Percentiles rank a stretch among this genome's conserved stretches.
phyloP scores from a whole-genome alignment of 2,797 vertebrate genomes.

The Sebastes diaconus region DNA sequence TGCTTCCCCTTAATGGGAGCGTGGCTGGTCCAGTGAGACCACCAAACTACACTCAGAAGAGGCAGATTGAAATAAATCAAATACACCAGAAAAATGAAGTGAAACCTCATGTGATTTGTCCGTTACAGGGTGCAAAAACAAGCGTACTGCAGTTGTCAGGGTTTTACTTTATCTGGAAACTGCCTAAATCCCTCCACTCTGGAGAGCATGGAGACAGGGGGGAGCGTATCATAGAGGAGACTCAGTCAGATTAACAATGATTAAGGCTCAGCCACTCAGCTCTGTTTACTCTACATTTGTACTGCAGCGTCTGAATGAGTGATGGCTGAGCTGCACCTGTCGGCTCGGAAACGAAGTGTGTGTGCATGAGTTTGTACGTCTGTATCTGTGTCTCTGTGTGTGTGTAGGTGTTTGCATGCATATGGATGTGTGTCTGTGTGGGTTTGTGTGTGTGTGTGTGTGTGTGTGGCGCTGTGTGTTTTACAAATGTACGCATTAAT shows the following conservation, averaged over 20 bases:
- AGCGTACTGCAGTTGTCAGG: constrained; percentile 33
- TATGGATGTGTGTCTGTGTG: not conserved
- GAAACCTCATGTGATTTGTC: constrained; percentile 1
- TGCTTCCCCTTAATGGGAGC: constrained; percentile 14
- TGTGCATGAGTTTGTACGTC: not conserved
- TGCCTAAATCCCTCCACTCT: constrained; percentile 46
- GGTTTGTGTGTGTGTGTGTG: not conserved
- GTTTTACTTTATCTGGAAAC: constrained; percentile 49
- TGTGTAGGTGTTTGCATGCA: not conserved
- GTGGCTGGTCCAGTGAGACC: not conserved
- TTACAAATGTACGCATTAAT: not conserved
- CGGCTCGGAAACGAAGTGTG: constrained; percentile 14
- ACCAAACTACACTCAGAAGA: not conserved
- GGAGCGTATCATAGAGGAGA: constrained; percentile 40
- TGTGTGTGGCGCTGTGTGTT: not conserved
- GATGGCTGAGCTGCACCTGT: constrained; percentile 53
- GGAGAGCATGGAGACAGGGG: constrained; percentile 39
- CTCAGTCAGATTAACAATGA: constrained; percentile 65
- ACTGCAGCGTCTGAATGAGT: constrained; percentile 38
- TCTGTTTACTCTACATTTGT: constrained; percentile 35
- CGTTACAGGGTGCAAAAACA: constrained; percentile 10
- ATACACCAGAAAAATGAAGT: not conserved
- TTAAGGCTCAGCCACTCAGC: constrained; percentile 53
- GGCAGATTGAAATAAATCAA: not conserved
- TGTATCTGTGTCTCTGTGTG: not conserved